Conservation (phyloP, 2,113 vertebrate genomes). For the Nyctibius bracteatus region DNA sequence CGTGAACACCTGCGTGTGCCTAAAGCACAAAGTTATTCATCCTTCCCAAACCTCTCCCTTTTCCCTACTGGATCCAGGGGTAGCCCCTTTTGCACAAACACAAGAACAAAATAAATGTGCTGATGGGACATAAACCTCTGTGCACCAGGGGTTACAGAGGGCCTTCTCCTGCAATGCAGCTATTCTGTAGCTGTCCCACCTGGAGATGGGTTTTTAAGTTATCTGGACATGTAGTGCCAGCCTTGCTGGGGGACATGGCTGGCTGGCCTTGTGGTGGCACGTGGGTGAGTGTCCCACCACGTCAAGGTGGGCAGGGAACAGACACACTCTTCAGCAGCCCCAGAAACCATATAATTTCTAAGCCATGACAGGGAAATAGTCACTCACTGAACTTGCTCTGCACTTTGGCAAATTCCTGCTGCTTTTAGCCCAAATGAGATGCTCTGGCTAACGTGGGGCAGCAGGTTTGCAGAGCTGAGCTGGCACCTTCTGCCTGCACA, state of each 20-base stretch:
- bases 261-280: neutral
- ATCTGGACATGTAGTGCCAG: too few species aligned
- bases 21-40: neutral
- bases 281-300: neutral
- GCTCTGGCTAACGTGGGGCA: rapidly evolving
- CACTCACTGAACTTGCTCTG: rapidly evolving
- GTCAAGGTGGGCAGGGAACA: neutral
- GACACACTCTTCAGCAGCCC: neutral
- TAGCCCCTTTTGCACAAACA: neutral
- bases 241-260: rapidly evolving
- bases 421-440: neutral
- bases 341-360: rapidly evolving
- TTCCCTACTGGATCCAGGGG: neutral
- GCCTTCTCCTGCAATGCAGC: neutral
- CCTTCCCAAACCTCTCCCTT: neutral
- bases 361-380: rapidly evolving
- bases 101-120: neutral
- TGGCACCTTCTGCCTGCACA: neutral
- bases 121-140: neutral
- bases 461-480: neutral
- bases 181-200: neutral
- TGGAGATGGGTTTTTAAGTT: neutral
- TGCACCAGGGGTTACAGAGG: neutral
- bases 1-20: neutral
- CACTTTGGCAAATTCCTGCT: neutral